Evolutionary conservation across 2,888 invertebrate species (phyloP), one percentile per base, ranked within the genome.

Genomic region (Nemapogon koenigi): DNA sequence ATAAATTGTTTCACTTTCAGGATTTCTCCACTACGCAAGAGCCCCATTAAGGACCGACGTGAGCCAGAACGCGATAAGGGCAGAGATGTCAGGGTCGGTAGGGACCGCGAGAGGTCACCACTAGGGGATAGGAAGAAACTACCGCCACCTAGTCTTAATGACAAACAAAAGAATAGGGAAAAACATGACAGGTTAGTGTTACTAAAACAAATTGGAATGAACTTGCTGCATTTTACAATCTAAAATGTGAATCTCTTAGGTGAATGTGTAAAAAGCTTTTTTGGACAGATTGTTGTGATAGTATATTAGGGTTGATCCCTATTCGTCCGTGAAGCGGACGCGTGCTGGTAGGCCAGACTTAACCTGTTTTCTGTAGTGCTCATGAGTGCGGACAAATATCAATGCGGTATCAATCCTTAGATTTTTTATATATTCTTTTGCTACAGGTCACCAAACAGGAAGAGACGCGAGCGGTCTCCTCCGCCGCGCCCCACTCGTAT

Each of bases 401-500:
- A n/a, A n/a, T n/a, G n/a, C n/a, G n/a, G n/a, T n/a, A n/a, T n/a
- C n/a, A n/a, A n/a, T n/a, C n/a, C n/a, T n/a, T n/a, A n/a, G n/a
- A n/a, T n/a, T n/a, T n/a, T n/a, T n/a, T n/a, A n/a, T n/a, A n/a
- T n/a, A n/a, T n/a, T n/a, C n/a, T n/a, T n/a, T n/a, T n/a, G 32
- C 42, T 49, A 26, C 35, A 83, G 86, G 46, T 85, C 86, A 10
- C 83, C 86, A 17, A 61, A 62, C 0, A 84, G 87, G 16, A 86
- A 86, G 38, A 83, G 88, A 44, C 86, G 92, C 7, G 91, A 92
- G 53, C 87, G 93, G 25, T 93, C 95, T 0, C 93, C 95, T 0
- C 90, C 92, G 1, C 96, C 96, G 0, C 86, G 91, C 27, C 94
- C 97, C 0, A 90, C 91, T 1, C 91, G 97, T 56, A 94, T 98